These are phyloP conservation scores for Silvanus unidentatus DNA, from an alignment of 2,888 invertebrate genomes.

Conservation along the genomic window DNA sequence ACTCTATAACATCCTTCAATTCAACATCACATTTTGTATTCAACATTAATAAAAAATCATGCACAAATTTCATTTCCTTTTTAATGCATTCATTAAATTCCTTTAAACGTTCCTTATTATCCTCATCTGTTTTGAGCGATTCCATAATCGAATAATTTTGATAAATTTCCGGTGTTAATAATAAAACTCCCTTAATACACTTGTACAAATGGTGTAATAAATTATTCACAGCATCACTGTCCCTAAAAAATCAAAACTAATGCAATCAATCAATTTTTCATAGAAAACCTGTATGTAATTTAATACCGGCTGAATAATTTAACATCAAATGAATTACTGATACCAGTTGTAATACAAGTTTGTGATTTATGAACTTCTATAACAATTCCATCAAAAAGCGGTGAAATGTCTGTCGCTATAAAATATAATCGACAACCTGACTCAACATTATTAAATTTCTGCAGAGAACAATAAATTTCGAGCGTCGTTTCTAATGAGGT, in stretches of 20 bases:
- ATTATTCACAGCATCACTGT: not conserved
- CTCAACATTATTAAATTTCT: conserved; percentile 18
- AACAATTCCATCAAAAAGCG: conserved; percentile 25
- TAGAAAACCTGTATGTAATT: not conserved
- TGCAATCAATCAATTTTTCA: no score
- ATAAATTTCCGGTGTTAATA: no score
- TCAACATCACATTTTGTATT: conserved; percentile 6
- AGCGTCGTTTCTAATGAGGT: conserved; percentile 27
- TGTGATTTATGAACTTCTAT: conserved; percentile 18
- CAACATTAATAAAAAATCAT: conserved; percentile 10
- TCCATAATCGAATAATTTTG: no score
- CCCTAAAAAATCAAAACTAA: not conserved
- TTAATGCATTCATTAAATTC: conserved; percentile 22
- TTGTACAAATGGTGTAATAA: no score
- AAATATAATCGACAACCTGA: conserved; percentile 23
- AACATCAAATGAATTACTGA: not conserved
- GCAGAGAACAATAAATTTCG: conserved; percentile 32
- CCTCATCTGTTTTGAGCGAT: no score
- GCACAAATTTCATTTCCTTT: conserved; percentile 22
- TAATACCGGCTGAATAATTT: not conserved
- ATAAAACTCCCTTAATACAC: no score
- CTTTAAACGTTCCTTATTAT: conserved; percentile 6
- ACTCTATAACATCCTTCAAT: conserved; percentile 12
- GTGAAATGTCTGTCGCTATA: conserved; percentile 24
- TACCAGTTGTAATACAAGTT: not conserved